phyloP scores from a whole-genome alignment of 2,888 invertebrate genomes.

The Caenorhabditis sinica region DNA sequence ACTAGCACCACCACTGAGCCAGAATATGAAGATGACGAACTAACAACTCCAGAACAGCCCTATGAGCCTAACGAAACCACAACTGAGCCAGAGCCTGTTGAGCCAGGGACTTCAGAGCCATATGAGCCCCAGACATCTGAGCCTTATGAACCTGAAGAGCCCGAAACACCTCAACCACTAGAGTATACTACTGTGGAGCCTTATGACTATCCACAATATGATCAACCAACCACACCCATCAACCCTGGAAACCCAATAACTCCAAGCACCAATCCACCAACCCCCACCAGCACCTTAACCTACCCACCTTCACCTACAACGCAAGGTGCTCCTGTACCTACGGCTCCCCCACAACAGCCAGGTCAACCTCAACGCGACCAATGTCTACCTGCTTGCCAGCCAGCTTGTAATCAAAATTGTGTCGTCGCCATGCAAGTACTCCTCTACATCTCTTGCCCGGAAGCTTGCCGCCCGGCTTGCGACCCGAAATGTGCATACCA shows the following conservation, averaged over 20 bases:
- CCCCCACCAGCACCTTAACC: constrained; percentile 11
- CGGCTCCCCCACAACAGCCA: not conserved
- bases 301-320: no score
- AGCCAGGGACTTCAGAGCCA: not conserved
- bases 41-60: no score
- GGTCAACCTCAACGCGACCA: constrained; percentile 28
- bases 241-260: not conserved
- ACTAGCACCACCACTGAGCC: constrained; percentile 23
- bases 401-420: constrained; percentile 54
- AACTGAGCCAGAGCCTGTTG: constrained; percentile 27
- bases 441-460: constrained; percentile 57
- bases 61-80: no score
- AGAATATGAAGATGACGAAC: constrained; percentile 18
- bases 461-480: constrained; percentile 60
- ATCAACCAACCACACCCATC: constrained; percentile 45
- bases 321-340: not conserved
- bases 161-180: constrained; percentile 30
- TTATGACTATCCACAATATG: constrained; percentile 61
- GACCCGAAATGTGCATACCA: constrained; percentile 57
- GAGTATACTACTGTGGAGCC: constrained; percentile 42
- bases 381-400: constrained; percentile 63
- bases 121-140: constrained; percentile 1
- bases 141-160: constrained; percentile 32
- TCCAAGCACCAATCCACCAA: not conserved
- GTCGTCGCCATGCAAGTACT: constrained; percentile 57